Conservation (phyloP, 2,888 invertebrate genomes). For the Phytoseiulus persimilis region DNA sequence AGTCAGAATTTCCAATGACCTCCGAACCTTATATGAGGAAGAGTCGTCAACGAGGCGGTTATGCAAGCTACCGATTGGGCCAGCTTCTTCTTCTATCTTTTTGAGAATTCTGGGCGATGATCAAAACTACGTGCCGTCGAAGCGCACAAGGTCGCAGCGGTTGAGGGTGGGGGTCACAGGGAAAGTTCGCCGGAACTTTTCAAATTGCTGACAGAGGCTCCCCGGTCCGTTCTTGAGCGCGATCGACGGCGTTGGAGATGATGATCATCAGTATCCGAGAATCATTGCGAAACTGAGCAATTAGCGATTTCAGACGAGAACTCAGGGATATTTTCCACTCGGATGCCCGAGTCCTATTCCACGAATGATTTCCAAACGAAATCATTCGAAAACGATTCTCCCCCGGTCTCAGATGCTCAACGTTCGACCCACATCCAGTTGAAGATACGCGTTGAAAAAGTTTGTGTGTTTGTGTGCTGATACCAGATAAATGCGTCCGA, state of each 20-base stretch:
- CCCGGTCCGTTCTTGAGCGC: neutral
- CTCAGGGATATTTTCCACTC: neutral
- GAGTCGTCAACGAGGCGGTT: neutral
- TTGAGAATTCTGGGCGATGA: constrained; percentile 5
- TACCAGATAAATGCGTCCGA: too few relatives aligned
- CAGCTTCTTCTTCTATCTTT: neutral
- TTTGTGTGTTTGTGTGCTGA: too few relatives aligned
- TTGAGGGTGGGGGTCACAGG: neutral
- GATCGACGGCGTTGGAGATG: neutral
- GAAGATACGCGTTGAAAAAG: too few relatives aligned
- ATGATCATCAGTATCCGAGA: neutral
- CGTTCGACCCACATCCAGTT: too few relatives aligned
- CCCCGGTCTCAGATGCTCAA: too few relatives aligned
- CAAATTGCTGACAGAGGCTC: neutral
- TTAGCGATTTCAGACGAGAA: neutral
- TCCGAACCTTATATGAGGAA: neutral
- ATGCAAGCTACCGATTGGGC: neutral
- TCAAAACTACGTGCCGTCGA: neutral
- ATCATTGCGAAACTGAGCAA: neutral
- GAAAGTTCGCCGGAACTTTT: neutral
- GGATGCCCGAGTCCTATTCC: neutral
- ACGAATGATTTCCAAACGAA: too few relatives aligned
- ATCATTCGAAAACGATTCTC: too few relatives aligned
- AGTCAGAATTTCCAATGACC: neutral
- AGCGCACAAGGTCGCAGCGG: neutral